A percentile compares a stretch with the other conserved stretches of the same genome.
phyloP scores from a whole-genome alignment of 2,888 invertebrate genomes.

The Gryllus longicercus region DNA sequence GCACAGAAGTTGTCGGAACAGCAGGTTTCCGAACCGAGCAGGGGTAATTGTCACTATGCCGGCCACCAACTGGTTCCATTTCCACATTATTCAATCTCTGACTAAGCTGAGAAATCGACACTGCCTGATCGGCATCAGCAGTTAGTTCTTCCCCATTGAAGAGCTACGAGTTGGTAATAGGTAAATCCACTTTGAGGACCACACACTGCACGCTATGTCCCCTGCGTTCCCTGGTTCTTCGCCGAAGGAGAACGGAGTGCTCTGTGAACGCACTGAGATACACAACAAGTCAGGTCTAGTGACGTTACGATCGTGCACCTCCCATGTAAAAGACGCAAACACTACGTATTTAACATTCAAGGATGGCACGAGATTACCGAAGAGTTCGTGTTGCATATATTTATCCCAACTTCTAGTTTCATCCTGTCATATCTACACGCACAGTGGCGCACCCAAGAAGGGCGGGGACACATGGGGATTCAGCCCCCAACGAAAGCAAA shows the following conservation, averaged over 20 bases:
- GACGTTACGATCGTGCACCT: too few relatives aligned
- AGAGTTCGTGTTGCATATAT: too few relatives aligned
- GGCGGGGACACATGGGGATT: too few relatives aligned
- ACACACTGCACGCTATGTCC: conserved; percentile 38
- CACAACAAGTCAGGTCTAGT: too few relatives aligned
- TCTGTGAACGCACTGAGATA: conserved; percentile 65
- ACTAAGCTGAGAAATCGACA: conserved; percentile 56
- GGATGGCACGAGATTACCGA: too few relatives aligned
- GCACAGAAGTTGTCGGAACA: conserved; percentile 51
- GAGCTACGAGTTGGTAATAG: conserved; percentile 53
- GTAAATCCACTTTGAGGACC: too few relatives aligned
- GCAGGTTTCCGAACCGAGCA: conserved; percentile 71
- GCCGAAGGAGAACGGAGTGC: conserved; percentile 56
- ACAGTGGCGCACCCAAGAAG: too few relatives aligned
- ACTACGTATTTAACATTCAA: too few relatives aligned
- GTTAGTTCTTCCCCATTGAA: conserved; percentile 52
- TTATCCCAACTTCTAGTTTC: too few relatives aligned
- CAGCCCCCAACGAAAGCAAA: too few relatives aligned
- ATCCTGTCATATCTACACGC: too few relatives aligned
- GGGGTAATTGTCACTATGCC: conserved; percentile 71
- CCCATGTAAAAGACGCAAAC: too few relatives aligned
- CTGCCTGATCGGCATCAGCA: conserved; percentile 46
- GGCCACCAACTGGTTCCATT: conserved; percentile 48
- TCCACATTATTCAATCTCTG: conserved; percentile 60
- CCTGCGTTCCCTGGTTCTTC: conserved; percentile 52